phyloP scores from a whole-genome alignment of 1,140 invertebrate genomes.

The Homarus americanus region DNA sequence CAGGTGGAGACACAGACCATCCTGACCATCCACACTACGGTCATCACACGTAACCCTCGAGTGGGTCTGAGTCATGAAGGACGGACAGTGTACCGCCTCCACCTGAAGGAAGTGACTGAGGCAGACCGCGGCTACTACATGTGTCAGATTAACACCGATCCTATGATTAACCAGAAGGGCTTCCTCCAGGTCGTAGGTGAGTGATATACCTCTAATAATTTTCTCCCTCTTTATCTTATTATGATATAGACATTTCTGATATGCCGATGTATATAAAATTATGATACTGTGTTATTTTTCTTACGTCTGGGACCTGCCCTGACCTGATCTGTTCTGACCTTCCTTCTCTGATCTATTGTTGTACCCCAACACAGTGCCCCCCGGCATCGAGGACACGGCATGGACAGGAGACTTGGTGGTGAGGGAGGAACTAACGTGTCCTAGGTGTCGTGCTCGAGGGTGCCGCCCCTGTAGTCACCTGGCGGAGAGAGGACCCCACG shows the following conservation, averaged over 20 bases:
- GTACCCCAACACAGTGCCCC: conserved; percentile 94
- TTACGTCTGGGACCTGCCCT: no score
- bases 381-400: conserved; percentile 92
- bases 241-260: no score
- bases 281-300: no score
- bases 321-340: no score
- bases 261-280: no score
- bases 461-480: conserved; percentile 92
- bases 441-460: conserved; percentile 91
- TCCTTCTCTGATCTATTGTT: no score
- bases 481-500: conserved; percentile 87
- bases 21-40: conserved; percentile 77
- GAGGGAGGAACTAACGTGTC: conserved; percentile 92
- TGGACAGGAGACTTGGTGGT: conserved; percentile 95
- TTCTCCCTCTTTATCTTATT: no score
- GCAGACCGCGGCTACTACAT: conserved; percentile 95
- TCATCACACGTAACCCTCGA: conserved; percentile 78
- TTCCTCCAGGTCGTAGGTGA: conserved; percentile 78
- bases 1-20: conserved; percentile 80
- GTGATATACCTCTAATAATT: background rate
- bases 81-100: conserved; percentile 81
- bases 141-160: conserved; percentile 97
- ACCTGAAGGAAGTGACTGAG: conserved; percentile 93
- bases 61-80: conserved; percentile 78
- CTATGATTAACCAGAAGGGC: conserved; percentile 79